phyloP scores from a whole-genome alignment of 1,140 invertebrate genomes.

The Lordiphosa clarofinis region DNA sequence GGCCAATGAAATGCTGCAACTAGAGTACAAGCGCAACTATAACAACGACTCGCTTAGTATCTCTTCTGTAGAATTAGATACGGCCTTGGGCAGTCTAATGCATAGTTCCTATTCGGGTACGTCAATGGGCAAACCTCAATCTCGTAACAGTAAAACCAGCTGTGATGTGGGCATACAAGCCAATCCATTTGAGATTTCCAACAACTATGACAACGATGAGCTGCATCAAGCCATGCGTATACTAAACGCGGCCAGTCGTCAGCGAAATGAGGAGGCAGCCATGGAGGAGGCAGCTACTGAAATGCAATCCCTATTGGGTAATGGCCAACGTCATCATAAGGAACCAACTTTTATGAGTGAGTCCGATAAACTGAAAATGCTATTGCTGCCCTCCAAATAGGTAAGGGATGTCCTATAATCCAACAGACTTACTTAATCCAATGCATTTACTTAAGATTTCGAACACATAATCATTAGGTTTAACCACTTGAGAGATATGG shows the following conservation, averaged over 20 bases:
- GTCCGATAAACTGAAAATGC: conserved; percentile 79
- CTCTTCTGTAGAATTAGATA: conserved; percentile 58
- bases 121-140: conserved; percentile 81
- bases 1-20: conserved; percentile 13
- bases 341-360: conserved; percentile 73
- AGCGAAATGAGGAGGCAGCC: conserved; percentile 43
- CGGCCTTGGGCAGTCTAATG: conserved; percentile 55
- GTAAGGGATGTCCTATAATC: conserved; percentile 8
- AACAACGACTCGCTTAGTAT: conserved; percentile 41
- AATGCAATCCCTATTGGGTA: conserved; percentile 57
- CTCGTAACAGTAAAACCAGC: conserved; percentile 80
- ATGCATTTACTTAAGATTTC: conserved; percentile 66
- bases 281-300: conserved; percentile 52
- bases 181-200: conserved; percentile 83
- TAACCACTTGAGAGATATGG: conserved; percentile 10
- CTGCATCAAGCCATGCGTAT: conserved; percentile 65
- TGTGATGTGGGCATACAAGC: conserved; percentile 82
- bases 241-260: conserved; percentile 63
- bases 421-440: conserved; percentile 11
- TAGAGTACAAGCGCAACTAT: conserved; percentile 57
- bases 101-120: conserved; percentile 80
- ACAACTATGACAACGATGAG: conserved; percentile 79
- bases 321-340: conserved; percentile 47
- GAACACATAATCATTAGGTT: neutral
- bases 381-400: conserved; percentile 79